A percentile compares a stretch with the other conserved stretches of the same genome.
These are phyloP conservation scores for Gymnothorax javanicus DNA, from an alignment of 2,797 vertebrate species.

Conservation along the genomic window DNA sequence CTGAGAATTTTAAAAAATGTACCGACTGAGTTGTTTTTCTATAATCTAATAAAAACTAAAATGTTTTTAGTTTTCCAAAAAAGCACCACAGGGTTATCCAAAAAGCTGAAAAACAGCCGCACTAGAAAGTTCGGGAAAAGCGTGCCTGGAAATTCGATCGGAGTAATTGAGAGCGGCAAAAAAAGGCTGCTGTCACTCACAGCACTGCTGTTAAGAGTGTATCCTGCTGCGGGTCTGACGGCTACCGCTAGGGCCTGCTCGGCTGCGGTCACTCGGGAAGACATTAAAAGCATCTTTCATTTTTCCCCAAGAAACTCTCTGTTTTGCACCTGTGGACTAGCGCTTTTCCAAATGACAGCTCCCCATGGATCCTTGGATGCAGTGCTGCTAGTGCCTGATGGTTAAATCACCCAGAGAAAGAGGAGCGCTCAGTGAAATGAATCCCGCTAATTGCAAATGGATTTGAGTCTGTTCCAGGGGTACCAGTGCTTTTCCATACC, in stretches of 20 bases:
- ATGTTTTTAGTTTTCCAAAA: neutral
- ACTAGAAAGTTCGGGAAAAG: neutral
- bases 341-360: neutral
- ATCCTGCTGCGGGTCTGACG: neutral
- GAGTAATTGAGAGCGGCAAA: neutral
- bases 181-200: neutral
- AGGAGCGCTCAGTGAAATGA: neutral
- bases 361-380: neutral
- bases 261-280: neutral
- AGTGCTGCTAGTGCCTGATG: neutral
- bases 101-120: neutral
- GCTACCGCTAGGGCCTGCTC: neutral
- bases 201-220: neutral
- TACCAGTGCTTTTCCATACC: neutral
- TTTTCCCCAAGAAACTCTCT: neutral
- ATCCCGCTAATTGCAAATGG: neutral
- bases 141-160: neutral
- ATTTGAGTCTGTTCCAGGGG: neutral
- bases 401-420: constrained; percentile 7
- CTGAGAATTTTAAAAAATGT: neutral
- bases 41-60: neutral
- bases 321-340: neutral
- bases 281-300: neutral
- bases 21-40: neutral
- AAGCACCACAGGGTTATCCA: neutral